phyloP scores from a whole-genome alignment of 2,888 invertebrate species.

The Drosophila merina region DNA sequence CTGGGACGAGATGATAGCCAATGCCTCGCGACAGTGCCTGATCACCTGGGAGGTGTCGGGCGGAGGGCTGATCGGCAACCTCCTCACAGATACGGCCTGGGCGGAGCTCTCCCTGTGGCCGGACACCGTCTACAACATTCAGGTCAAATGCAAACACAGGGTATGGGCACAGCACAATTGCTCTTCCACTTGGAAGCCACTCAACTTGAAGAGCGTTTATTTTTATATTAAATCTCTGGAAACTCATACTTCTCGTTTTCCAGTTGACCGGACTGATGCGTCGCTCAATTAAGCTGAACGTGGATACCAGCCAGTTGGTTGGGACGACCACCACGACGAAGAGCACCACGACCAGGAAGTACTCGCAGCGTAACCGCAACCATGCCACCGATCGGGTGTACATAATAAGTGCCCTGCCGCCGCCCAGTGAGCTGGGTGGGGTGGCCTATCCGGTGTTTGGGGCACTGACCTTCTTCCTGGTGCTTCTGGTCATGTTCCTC shows the following conservation, averaged over 20 bases:
- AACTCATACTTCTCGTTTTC: background rate
- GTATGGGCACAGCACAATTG: conserved; percentile 61
- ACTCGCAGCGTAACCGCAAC: conserved; percentile 1
- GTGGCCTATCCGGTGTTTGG: conserved; percentile 72
- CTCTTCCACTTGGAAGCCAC: background rate
- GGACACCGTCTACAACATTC: conserved; percentile 83
- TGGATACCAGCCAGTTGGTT: conserved; percentile 79
- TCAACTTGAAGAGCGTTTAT: background rate
- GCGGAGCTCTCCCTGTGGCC: conserved; percentile 84
- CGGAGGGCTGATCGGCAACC: conserved; percentile 83
- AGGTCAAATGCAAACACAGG: conserved; percentile 84
- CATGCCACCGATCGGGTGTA: conserved; percentile 66
- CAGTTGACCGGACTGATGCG: conserved; percentile 82
- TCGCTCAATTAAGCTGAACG: conserved; percentile 81
- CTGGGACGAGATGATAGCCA: conserved; percentile 80
- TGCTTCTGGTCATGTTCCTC: conserved; percentile 68
- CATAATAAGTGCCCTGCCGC: conserved; percentile 67
- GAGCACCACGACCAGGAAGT: conserved; percentile 8
- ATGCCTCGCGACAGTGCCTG: conserved; percentile 81
- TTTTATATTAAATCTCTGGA: background rate
- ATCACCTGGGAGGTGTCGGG: conserved; percentile 84
- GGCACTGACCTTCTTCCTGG: conserved; percentile 68
- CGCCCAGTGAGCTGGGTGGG: conserved; percentile 65
- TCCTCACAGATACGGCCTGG: conserved; percentile 83
- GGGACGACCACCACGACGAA: conserved; percentile 60